A percentile compares a stretch with the other conserved stretches of the same genome.
Evolutionary conservation across 92 coral and sea anemone species (phyloP).

Genomic region (Isaurus tuberculatus): DNA sequence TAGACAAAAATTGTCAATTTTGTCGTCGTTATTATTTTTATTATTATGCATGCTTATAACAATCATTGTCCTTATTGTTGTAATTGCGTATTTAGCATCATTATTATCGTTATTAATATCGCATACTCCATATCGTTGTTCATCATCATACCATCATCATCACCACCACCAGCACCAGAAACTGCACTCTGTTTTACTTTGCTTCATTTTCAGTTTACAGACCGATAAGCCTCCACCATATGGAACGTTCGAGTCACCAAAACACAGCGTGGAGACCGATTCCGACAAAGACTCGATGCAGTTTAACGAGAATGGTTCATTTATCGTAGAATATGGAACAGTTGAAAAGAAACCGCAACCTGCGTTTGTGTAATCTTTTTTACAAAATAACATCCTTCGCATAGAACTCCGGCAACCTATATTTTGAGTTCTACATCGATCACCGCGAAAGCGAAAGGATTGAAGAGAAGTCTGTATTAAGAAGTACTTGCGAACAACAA

Average conservation of each 20-base stretch:
- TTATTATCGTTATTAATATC: too few species aligned
- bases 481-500: too few species aligned
- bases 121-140: too few species aligned
- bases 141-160: too few species aligned
- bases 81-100: too few species aligned
- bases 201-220: not conserved
- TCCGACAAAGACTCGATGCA: slow-evolving; percentile 36
- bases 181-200: too few species aligned
- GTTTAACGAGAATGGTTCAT: slow-evolving; percentile 47
- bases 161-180: too few species aligned
- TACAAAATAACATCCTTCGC: not conserved
- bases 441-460: not conserved
- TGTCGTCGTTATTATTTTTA: too few species aligned
- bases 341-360: slow-evolving; percentile 32
- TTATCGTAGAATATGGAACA: slow-evolving; percentile 31
- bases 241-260: slow-evolving; percentile 1
- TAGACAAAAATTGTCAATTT: too few species aligned
- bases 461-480: not conserved
- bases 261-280: slow-evolving; percentile 12
- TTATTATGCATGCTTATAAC: too few species aligned
- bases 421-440: not conserved
- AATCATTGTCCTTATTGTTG: too few species aligned
- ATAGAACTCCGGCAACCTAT: not conserved
- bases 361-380: not conserved
- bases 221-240: slow-evolving; percentile 21